phyloP scores from a whole-genome alignment of 2,797 vertebrate species.

The Cichlasoma orientale region DNA sequence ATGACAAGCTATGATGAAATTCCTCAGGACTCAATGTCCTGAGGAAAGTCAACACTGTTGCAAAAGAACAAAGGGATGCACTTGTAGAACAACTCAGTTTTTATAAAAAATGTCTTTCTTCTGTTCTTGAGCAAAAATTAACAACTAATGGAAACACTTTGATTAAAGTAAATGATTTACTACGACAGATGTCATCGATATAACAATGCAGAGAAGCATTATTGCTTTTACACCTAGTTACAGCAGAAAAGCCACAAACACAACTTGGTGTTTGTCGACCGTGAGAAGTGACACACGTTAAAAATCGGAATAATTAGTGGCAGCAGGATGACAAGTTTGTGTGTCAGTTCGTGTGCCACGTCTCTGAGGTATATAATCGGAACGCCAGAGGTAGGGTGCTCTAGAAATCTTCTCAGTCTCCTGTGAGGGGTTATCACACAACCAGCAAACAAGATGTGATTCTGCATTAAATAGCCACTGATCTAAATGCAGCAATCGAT shows the following conservation, averaged over 20 bases:
- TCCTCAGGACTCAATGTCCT: conserved; percentile 56
- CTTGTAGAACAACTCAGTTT: conserved; percentile 17
- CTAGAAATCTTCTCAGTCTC: conserved; percentile 50
- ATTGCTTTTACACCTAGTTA: conserved; percentile 5
- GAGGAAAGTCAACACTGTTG: conserved; percentile 56
- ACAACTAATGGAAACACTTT: conserved; percentile 10
- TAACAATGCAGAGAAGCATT: conserved; percentile 16
- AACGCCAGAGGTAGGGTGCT: conserved; percentile 18
- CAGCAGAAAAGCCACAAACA: background rate
- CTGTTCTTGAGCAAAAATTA: background rate
- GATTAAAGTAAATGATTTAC: conserved; percentile 19
- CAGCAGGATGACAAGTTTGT: background rate
- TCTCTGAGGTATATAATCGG: background rate
- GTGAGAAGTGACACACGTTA: conserved; percentile 53
- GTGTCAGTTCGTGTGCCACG: conserved; percentile 1
- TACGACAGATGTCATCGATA: background rate
- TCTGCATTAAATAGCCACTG: conserved; percentile 76
- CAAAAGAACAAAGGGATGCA: conserved; percentile 49
- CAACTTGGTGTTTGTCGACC: conserved; percentile 32
- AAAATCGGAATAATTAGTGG: conserved; percentile 54
- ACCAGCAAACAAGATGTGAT: conserved; percentile 66
- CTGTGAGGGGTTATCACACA: conserved; percentile 48
- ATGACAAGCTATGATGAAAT: conserved; percentile 72
- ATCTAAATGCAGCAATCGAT: conserved; percentile 77
- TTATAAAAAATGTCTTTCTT: background rate